Conservation (phyloP, 2,113 vertebrate species). For the Grallaria varia region DNA sequence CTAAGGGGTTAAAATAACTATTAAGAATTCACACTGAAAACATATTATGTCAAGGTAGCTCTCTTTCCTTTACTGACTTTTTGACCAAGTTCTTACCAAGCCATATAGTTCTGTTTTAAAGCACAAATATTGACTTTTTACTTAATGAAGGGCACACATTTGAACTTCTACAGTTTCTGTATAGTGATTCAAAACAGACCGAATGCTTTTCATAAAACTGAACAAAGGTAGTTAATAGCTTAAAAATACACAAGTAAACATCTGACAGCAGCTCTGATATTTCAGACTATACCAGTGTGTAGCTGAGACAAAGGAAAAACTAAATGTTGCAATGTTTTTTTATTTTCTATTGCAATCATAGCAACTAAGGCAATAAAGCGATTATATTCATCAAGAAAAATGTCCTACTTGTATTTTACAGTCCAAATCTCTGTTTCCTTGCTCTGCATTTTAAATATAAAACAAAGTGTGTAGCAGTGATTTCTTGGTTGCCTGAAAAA, state of each 20-base stretch:
- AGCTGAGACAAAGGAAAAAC: neutral
- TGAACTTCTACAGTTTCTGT: neutral
- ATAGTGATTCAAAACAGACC: neutral
- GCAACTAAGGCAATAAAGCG: neutral
- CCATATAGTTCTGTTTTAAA: neutral
- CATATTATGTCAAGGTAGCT: conserved; percentile 12
- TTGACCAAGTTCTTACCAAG: conserved; percentile 7
- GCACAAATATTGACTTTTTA: neutral
- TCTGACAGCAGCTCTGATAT: neutral
- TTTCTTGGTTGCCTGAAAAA: neutral
- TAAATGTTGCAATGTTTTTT: neutral
- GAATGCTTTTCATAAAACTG: neutral
- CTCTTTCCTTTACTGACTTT: neutral
- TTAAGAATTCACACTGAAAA: conserved; percentile 47
- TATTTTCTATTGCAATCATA: neutral
- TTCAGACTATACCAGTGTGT: neutral
- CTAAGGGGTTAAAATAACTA: conserved; percentile 65
- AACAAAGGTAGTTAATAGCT: neutral
- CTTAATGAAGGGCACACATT: neutral
- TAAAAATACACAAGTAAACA: neutral
- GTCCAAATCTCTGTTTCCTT: neutral
- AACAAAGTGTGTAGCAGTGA: neutral
- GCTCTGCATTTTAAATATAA: neutral
- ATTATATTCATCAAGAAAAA: neutral
- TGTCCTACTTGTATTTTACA: neutral